A percentile compares a stretch with the other conserved stretches of the same genome.
These are phyloP conservation scores for Brachypalpus laphriformis DNA, from an alignment of 2,888 invertebrate species.

Conservation along the genomic window DNA sequence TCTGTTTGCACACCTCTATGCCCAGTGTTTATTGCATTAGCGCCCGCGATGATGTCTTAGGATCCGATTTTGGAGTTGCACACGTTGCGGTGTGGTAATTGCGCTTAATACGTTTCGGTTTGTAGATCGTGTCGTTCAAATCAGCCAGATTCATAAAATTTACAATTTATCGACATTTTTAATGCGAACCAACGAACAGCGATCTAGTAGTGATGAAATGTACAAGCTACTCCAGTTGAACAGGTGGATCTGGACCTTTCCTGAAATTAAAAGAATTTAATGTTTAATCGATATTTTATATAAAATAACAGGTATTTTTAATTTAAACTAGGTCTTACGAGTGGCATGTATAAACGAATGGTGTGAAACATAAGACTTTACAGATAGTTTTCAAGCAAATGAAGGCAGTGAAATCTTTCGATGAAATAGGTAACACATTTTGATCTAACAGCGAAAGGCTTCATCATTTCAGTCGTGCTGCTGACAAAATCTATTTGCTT, in stretches of 20 bases:
- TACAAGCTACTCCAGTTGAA: too few relatives aligned
- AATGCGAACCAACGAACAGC: conserved; percentile 11
- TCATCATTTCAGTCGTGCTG: too few relatives aligned
- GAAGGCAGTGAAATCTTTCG: too few relatives aligned
- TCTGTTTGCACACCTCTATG: conserved; percentile 12
- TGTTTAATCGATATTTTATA: background rate
- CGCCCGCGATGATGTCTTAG: conserved; percentile 19
- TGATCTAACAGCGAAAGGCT: too few relatives aligned
- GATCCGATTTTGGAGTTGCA: conserved; percentile 43
- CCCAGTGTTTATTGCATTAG: conserved; percentile 58
- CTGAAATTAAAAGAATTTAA: background rate
- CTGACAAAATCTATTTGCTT: too few relatives aligned
- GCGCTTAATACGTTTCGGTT: background rate
- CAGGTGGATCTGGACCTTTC: background rate
- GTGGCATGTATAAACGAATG: too few relatives aligned
- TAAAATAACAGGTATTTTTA: background rate
- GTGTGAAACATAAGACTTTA: too few relatives aligned
- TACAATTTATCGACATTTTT: conserved; percentile 65
- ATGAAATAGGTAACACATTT: too few relatives aligned
- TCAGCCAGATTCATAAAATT: conserved; percentile 67
- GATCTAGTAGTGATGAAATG: conserved; percentile 5
- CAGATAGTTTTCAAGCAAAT: too few relatives aligned
- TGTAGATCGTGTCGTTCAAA: conserved; percentile 25
- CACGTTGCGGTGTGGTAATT: conserved; percentile 17
- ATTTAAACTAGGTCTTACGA: background rate